phyloP scores from a whole-genome alignment of 2,888 invertebrate species.

The Myopa tessellatipennis region DNA sequence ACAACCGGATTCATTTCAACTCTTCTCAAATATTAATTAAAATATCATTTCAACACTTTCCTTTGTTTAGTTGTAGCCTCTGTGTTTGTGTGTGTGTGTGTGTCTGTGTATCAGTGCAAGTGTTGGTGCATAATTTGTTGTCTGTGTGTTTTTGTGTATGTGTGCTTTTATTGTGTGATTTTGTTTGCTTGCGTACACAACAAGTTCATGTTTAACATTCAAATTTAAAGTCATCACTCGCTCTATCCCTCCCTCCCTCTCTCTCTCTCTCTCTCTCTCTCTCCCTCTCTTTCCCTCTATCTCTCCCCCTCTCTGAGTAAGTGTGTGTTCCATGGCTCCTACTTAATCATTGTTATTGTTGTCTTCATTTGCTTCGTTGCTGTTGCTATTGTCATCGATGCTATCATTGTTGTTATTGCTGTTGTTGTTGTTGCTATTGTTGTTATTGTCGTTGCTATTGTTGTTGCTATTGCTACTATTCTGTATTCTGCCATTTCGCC shows the following conservation, averaged over 20 bases:
- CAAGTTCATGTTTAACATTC: constrained; percentile 20
- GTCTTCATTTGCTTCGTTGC: background rate
- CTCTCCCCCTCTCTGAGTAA: too few species aligned
- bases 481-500: background rate
- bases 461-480: background rate
- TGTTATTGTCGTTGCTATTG: background rate
- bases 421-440: background rate
- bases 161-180: background rate
- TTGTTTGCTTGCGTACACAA: constrained; percentile 15
- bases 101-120: background rate
- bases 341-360: too few species aligned
- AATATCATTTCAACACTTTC: constrained; percentile 7
- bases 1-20: background rate
- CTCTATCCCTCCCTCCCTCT: too few species aligned
- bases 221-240: constrained; percentile 12
- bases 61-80: background rate
- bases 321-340: background rate
- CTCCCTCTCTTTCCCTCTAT: too few species aligned
- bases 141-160: background rate
- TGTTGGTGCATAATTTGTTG: background rate
- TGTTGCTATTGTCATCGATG: background rate
- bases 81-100: background rate
- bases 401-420: background rate
- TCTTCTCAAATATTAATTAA: background rate
- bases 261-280: too few species aligned